phyloP scores from a whole-genome alignment of 2,113 vertebrate genomes.

The Eurystomus gularis region DNA sequence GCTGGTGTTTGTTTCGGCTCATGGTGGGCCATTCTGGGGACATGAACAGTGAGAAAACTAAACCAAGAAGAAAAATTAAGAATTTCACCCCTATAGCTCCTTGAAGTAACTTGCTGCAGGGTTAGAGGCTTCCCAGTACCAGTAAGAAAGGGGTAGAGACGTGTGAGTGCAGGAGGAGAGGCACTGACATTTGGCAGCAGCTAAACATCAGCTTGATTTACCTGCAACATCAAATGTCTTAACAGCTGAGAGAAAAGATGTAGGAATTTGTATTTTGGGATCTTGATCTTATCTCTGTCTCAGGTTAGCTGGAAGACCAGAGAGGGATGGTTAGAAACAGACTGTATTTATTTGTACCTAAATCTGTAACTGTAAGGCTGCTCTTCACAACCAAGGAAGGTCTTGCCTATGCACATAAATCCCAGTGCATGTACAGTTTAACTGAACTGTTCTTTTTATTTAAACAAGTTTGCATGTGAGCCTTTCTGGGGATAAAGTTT shows the following conservation, averaged over 20 bases:
- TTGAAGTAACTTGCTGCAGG: not conserved
- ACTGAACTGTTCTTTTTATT: not conserved
- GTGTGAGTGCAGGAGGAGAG: fast-evolving
- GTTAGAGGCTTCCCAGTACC: not conserved
- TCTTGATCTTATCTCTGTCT: not conserved
- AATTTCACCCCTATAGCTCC: not conserved
- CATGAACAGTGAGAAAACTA: not conserved
- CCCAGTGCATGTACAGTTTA: fast-evolving
- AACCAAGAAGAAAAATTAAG: not conserved
- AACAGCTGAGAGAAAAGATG: not conserved
- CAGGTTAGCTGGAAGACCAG: not conserved
- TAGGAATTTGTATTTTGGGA: not conserved
- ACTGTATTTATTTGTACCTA: not conserved
- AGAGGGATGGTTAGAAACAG: not conserved
- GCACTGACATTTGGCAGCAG: not conserved
- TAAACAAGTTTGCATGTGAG: not conserved
- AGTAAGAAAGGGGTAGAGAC: not conserved
- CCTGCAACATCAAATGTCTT: not conserved
- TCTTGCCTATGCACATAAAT: not conserved
- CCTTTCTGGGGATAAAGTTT: not conserved
- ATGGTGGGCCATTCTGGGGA: not conserved
- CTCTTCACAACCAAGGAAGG: not conserved
- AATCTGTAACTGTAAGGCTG: not conserved
- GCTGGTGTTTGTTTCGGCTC: not conserved
- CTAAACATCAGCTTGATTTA: not conserved